phyloP scores from a whole-genome alignment of 2,888 invertebrate species.

The Linnaemya vulpina region DNA sequence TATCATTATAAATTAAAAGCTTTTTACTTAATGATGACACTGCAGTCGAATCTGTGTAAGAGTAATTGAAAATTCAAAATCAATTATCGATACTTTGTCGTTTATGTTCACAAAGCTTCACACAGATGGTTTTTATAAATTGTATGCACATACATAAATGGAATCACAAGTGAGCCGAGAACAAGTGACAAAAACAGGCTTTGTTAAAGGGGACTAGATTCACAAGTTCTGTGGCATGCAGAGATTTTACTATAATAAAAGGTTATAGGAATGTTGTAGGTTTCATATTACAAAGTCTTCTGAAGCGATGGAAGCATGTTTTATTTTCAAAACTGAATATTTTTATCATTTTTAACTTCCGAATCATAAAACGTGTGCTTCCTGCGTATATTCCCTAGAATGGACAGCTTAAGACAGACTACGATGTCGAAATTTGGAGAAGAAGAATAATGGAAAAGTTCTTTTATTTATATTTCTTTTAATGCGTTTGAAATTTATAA shows the following conservation, averaged over 20 bases:
- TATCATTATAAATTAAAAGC: slow-evolving; percentile 69
- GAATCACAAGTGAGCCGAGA: neutral
- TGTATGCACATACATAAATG: neutral
- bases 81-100: slow-evolving; percentile 68
- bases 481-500: too few species aligned
- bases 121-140: neutral
- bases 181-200: neutral
- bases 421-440: neutral
- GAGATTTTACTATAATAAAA: neutral
- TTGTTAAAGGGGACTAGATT: neutral
- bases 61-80: slow-evolving; percentile 70
- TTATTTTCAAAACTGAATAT: neutral
- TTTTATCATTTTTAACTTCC: neutral
- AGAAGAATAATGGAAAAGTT: neutral
- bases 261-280: too few species aligned
- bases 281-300: too few species aligned
- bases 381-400: neutral
- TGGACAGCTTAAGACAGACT: neutral
- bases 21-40: slow-evolving; percentile 59
- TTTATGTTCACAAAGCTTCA: slow-evolving; percentile 12
- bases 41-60: slow-evolving; percentile 52
- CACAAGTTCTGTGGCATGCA: neutral
- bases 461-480: neutral
- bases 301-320: neutral
- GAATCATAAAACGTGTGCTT: neutral